These are phyloP conservation scores for Nanorana parkeri DNA, from an alignment of 2,113 vertebrate species.

Conservation along the genomic window DNA sequence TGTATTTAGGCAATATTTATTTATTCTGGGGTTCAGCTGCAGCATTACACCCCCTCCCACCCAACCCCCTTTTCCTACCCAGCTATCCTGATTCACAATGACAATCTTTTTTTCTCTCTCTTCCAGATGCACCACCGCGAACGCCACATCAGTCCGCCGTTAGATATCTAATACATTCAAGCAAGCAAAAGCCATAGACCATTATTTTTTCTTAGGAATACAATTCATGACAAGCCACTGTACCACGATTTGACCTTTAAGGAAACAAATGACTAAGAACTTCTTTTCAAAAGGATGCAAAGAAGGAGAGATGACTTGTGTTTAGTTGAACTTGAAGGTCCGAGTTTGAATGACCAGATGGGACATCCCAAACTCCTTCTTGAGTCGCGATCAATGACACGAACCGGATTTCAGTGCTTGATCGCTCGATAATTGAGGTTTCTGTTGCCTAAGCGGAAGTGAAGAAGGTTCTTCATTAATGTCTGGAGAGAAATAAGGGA, in stretches of 20 bases:
- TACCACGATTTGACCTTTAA: constrained; percentile 7
- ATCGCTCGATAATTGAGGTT: background rate
- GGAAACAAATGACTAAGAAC: background rate
- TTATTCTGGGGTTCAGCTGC: too few species aligned
- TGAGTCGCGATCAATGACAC: background rate
- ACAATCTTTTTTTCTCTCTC: background rate
- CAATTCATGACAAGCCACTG: background rate
- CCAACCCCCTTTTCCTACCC: background rate
- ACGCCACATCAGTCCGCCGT: background rate
- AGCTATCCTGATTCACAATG: background rate
- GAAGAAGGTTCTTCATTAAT: too few species aligned
- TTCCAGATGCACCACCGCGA: constrained; percentile 53
- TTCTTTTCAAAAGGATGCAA: background rate
- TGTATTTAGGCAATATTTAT: too few species aligned
- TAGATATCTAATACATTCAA: rapidly evolving
- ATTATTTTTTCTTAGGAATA: background rate
- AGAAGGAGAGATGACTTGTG: too few species aligned
- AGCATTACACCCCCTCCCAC: too few species aligned
- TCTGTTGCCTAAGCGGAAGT: background rate
- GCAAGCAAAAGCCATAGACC: background rate
- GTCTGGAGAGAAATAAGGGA: too few species aligned
- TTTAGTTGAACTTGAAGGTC: too few species aligned
- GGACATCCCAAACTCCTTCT: background rate
- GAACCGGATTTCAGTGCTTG: background rate
- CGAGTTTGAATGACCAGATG: background rate